These are phyloP conservation scores for Paraescarpia echinospica DNA, from an alignment of 1,140 invertebrate species.

Conservation along the genomic window DNA sequence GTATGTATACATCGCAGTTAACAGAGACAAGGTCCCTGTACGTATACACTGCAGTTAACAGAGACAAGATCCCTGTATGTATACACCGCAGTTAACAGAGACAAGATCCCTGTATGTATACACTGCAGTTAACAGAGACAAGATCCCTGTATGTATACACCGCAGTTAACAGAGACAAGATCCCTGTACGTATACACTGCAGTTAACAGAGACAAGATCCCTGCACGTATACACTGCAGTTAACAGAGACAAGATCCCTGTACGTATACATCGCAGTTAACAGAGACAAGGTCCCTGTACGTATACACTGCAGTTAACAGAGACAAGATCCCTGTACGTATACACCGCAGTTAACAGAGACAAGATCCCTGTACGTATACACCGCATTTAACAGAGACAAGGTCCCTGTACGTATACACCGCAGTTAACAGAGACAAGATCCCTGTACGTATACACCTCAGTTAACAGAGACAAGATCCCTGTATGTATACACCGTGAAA, in stretches of 20 bases:
- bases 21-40: slow-evolving; percentile 74
- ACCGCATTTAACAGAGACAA: slow-evolving; percentile 66
- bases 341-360: slow-evolving; percentile 63
- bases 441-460: slow-evolving; percentile 60
- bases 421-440: slow-evolving; percentile 70
- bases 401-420: slow-evolving; percentile 65
- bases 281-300: slow-evolving; percentile 72
- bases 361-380: slow-evolving; percentile 68
- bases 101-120: slow-evolving; percentile 69
- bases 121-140: slow-evolving; percentile 64
- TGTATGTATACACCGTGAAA: slow-evolving; percentile 52
- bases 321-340: slow-evolving; percentile 70
- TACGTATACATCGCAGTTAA: slow-evolving; percentile 61
- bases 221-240: slow-evolving; percentile 59
- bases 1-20: slow-evolving; percentile 58
- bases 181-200: slow-evolving; percentile 64
- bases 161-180: slow-evolving; percentile 67
- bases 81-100: slow-evolving; percentile 62
- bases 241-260: slow-evolving; percentile 74
- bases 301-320: slow-evolving; percentile 61
- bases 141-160: slow-evolving; percentile 67
- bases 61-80: slow-evolving; percentile 71
- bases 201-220: slow-evolving; percentile 72
- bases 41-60: slow-evolving; percentile 60
- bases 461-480: slow-evolving; percentile 74